phyloP scores from a whole-genome alignment of 2,888 invertebrate species.

The Malthinus seriepunctatus region DNA sequence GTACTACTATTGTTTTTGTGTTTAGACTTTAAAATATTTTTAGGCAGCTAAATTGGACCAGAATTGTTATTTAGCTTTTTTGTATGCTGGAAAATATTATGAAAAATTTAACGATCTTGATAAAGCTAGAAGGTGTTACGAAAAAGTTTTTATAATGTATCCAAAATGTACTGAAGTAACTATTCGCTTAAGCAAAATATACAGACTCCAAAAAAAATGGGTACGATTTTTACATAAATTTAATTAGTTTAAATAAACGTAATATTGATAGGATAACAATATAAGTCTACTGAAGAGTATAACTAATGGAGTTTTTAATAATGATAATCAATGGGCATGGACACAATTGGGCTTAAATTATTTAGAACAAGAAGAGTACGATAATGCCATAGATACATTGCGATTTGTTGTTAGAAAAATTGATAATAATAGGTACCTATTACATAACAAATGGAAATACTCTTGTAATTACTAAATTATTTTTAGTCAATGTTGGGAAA shows the following conservation, averaged over 20 bases:
- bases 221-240: slow-evolving; percentile 43
- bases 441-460: slow-evolving; percentile 2
- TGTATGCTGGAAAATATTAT: slow-evolving; percentile 78
- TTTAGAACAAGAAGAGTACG: slow-evolving; percentile 71
- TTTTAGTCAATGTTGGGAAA: slow-evolving; percentile 75
- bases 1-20: not conserved
- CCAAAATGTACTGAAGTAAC: slow-evolving; percentile 68
- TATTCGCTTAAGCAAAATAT: slow-evolving; percentile 74
- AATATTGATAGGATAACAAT: slow-evolving; percentile 59
- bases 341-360: slow-evolving; percentile 83
- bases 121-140: slow-evolving; percentile 81
- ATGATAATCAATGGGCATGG: slow-evolving; percentile 71
- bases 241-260: not conserved
- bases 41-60: slow-evolving; percentile 71
- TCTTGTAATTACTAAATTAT: slow-evolving; percentile 13
- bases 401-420: slow-evolving; percentile 72
- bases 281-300: slow-evolving; percentile 63
- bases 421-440: slow-evolving; percentile 66
- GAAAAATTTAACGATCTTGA: slow-evolving; percentile 65
- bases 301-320: slow-evolving; percentile 52
- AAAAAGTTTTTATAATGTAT: slow-evolving; percentile 80
- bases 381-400: slow-evolving; percentile 75
- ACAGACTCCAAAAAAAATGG: slow-evolving; percentile 68
- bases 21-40: slow-evolving; percentile 25
- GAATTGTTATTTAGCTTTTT: slow-evolving; percentile 73